Base-by-base conservation (phyloP, 2,888 invertebrate genomes). In the Chloroclystis v-ata region DNA sequence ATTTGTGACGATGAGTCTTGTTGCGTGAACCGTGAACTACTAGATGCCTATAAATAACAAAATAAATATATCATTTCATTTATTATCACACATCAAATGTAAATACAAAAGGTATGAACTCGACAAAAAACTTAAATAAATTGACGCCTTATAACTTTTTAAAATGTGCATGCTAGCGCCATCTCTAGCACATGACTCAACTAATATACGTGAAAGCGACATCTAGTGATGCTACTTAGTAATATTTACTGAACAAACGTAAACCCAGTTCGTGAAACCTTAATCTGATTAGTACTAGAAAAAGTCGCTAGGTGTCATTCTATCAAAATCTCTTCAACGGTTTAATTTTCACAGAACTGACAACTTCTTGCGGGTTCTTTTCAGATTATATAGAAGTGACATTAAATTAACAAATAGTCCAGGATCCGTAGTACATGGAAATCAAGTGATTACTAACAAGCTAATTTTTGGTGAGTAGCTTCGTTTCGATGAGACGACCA, bases 21-120 rank as follows among this genome's bases (percentile, higher is more conserved):
- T n/a, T n/a, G n/a, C n/a, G n/a, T n/a, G n/a, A n/a, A 1, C 89
- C 87, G 59, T 93, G 93, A 14, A 86, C 75, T 32, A 87, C 89
- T 59, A 88, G 79, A 73, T 94, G 94, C 57, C 93, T 92, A 74
- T n/a, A 83, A 81, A 20, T 20, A 4, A 20, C 20, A 14, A 32
- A n/a, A 9, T 13, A 14, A 29, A 6, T 24, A 6, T 5, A 5
- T 24, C 3, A 5, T 6, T 5, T 24, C n/a, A 16, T 37, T 30
- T 7, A 20, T 10, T 9, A 33, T 14, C 9, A 28, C 32, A 9
- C 25, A 24, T 16, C 16, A n/a, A 4, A 25, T 6, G 30, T n/a
- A n/a, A n/a, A n/a, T n/a, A n/a, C n/a, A n/a, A n/a, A n/a, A n/a
- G n/a, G n/a, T n/a, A n/a, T n/a, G n/a, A n/a, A n/a, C n/a, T n/a